Evolutionary conservation across 2,888 invertebrate species (phyloP).

Genomic region (Venustoraphidia nigricollis): DNA sequence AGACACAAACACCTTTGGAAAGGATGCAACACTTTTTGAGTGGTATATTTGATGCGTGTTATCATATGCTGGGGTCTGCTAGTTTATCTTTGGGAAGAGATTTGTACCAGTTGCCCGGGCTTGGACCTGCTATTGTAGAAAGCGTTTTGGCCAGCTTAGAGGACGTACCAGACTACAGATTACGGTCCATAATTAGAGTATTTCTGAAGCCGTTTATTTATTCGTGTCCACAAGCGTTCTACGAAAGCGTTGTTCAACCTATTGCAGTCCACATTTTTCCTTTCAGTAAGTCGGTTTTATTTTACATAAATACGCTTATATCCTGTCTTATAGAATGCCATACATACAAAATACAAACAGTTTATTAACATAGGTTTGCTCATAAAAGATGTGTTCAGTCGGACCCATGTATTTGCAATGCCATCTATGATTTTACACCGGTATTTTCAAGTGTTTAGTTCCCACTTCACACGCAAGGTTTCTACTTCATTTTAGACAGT

Average conservation of each 20-base stretch:
- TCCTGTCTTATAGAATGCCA: too few species aligned
- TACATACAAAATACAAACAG: too few species aligned
- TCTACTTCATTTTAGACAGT: too few species aligned
- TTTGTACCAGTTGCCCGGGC: slow-evolving; percentile 62
- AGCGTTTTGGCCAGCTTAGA: slow-evolving; percentile 56
- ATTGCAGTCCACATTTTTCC: slow-evolving; percentile 64
- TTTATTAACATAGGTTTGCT: too few species aligned
- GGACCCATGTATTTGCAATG: too few species aligned
- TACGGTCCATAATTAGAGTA: slow-evolving; percentile 66
- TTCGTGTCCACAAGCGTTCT: slow-evolving; percentile 71
- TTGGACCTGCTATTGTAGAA: slow-evolving; percentile 56
- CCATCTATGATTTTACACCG: too few species aligned
- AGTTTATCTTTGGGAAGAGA: slow-evolving; percentile 71
- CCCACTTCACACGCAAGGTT: too few species aligned
- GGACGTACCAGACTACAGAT: slow-evolving; percentile 69
- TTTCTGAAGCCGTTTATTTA: slow-evolving; percentile 76
- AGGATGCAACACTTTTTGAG: slow-evolving; percentile 75
- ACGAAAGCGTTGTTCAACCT: slow-evolving; percentile 60
- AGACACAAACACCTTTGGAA: slow-evolving; percentile 44
- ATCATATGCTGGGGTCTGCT: slow-evolving; percentile 62
- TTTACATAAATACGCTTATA: too few species aligned
- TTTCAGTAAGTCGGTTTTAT: slow-evolving; percentile 43
- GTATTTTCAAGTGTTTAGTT: too few species aligned
- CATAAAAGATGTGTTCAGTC: too few species aligned
- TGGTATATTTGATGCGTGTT: slow-evolving; percentile 66